phyloP scores from a whole-genome alignment of 2,113 vertebrate genomes.

The Aspiorhynchus laticeps region DNA sequence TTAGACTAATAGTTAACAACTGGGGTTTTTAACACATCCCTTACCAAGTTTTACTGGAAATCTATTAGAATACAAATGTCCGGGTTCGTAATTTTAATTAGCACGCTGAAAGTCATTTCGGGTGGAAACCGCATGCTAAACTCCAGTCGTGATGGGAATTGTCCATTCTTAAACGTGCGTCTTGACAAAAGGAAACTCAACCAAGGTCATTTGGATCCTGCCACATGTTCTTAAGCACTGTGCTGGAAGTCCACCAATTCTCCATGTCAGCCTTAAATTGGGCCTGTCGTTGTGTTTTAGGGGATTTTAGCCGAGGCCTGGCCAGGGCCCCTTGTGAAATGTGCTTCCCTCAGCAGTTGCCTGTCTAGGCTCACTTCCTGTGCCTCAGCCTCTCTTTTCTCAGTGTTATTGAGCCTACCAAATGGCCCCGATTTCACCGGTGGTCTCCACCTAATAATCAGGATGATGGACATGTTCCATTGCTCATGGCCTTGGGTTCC shows the following conservation, averaged over 20 bases:
- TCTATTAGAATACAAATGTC: background rate
- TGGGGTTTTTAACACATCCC: background rate
- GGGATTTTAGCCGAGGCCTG: conserved; percentile 61
- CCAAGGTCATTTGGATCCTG: conserved; percentile 18
- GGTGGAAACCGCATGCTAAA: background rate
- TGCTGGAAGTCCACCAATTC: conserved; percentile 66
- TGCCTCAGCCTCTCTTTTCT: conserved; percentile 74
- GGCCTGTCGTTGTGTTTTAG: conserved; percentile 73
- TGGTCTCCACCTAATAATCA: conserved; percentile 83
- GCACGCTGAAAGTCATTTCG: background rate
- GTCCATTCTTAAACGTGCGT: background rate
- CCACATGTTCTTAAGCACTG: conserved; percentile 55
- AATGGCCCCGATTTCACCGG: conserved; percentile 80
- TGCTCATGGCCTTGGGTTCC: conserved; percentile 81
- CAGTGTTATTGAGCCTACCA: conserved; percentile 82
- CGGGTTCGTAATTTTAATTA: conserved; percentile 1
- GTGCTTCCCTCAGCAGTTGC: conserved; percentile 84
- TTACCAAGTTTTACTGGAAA: background rate
- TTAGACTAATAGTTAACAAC: background rate
- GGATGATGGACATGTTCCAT: conserved; percentile 81
- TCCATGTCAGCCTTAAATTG: conserved; percentile 75
- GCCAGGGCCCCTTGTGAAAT: conserved; percentile 72
- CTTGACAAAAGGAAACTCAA: conserved; percentile 25
- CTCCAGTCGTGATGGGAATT: background rate
- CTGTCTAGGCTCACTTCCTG: conserved; percentile 89